Base-by-base conservation (phyloP, 2,888 invertebrate genomes). In the Brachyptera putata region DNA sequence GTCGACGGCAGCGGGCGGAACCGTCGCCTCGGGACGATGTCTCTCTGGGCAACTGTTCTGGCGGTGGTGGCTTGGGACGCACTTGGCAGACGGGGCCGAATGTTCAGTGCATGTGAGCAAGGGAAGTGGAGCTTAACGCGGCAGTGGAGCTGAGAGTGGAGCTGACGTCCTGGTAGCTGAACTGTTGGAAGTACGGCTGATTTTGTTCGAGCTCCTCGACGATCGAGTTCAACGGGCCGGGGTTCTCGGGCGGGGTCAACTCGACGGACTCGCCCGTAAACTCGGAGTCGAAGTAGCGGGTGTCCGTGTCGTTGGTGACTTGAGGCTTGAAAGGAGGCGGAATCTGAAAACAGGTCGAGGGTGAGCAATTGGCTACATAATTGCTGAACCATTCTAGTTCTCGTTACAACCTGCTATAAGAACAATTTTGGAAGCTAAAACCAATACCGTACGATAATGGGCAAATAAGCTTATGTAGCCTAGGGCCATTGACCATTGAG, bases 201-300 rank as follows among this genome's bases (percentile, higher is more conserved):
- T 74, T 69, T 56, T 68, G 66, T 63, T 82, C 81, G 50, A 74
- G 72, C 68, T 84, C 83, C 69, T 86, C 85, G n/a, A 79, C 77
- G 64, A 85, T 83, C 58, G 80, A 79, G 66, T 79, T 79, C 50
- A 85, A 72, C n/a, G 77, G 77, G 11, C 77, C 78, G 11, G 73
- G 79, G 66, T 82, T 81, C 73, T 91, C 93, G 22, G 96, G 96
- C 60, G 97, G 98, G 63, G 98, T 97, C 68, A 98, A 80, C 77
- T 95, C 92, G 13, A 98, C 95, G 70, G 93, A 89, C 78, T 97
- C 96, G 64, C 94, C 94, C 2, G 98, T 99, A 80, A 99, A 99
- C 80, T 96, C 95, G 64, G 92, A 89, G 78, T 98, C 98, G 77
- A 99, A 99, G 80, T 99, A 98, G 65, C 91, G 82, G 65, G 98